A percentile compares a stretch with the other conserved stretches of the same genome.
Conservation (phyloP, 2,888 invertebrate species). For the Spodoptera exigua region DNA sequence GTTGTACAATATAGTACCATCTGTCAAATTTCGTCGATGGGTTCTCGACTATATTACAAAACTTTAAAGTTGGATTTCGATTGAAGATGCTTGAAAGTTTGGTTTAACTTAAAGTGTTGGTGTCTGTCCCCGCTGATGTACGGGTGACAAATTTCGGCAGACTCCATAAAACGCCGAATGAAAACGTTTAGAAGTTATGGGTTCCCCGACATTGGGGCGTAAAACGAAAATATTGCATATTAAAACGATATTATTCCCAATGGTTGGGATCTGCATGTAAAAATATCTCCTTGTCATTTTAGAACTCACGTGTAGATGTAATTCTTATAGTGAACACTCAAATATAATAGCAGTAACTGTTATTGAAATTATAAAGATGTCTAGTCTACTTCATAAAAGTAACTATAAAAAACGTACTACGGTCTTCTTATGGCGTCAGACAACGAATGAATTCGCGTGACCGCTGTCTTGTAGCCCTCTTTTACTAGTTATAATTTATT, state of each 20-base stretch:
- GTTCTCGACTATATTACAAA: too few relatives aligned
- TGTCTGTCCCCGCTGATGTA: neutral
- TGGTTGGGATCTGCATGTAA: slow-evolving; percentile 1
- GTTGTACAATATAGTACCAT: neutral
- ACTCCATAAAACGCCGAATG: slow-evolving; percentile 30
- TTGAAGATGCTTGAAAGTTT: too few relatives aligned
- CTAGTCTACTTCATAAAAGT: slow-evolving; percentile 12
- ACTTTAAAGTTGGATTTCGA: too few relatives aligned
- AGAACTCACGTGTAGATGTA: neutral
- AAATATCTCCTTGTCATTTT: slow-evolving; percentile 11
- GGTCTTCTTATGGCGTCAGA: neutral
- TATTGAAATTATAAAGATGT: neutral
- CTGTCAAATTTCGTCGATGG: neutral
- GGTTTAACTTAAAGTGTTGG: too few relatives aligned
- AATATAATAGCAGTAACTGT: slow-evolving; percentile 20
- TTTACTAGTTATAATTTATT: slow-evolving; percentile 21
- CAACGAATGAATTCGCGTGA: neutral
- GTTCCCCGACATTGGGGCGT: slow-evolving; percentile 28
- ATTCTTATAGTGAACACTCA: neutral
- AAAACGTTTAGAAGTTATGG: slow-evolving; percentile 34
- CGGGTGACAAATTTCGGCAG: slow-evolving; percentile 26
- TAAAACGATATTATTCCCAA: slow-evolving; percentile 30
- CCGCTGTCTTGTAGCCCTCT: neutral
- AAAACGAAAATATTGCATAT: slow-evolving; percentile 35
- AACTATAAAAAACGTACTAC: neutral